phyloP scores from a whole-genome alignment of 1,140 invertebrate species.

The Drosophila pachea region DNA sequence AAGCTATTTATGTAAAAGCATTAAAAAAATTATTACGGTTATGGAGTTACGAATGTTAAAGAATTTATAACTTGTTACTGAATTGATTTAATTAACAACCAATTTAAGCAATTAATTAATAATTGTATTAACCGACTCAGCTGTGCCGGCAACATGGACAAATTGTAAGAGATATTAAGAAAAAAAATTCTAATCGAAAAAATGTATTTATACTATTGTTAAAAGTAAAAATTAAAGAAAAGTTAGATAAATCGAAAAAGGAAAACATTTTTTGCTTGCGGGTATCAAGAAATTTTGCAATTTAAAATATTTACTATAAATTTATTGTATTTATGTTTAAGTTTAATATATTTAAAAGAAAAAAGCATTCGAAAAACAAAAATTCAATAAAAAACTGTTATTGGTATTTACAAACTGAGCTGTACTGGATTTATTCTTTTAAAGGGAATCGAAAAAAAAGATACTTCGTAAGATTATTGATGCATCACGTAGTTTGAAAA shows the following conservation, averaged over 20 bases:
- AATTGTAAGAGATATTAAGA: conserved; percentile 23
- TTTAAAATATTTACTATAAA: conserved; percentile 66
- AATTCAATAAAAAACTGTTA: conserved; percentile 20
- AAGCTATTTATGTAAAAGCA: conserved; percentile 4
- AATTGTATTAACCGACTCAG: conserved; percentile 14
- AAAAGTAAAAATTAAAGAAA: conserved; percentile 6
- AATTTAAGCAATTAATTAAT: conserved; percentile 5
- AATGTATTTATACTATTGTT: conserved; percentile 31
- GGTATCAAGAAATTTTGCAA: conserved; percentile 59
- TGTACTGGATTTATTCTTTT: background rate
- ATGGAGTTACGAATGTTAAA: conserved; percentile 24
- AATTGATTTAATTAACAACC: conserved; percentile 29
- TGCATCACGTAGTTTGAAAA: too few relatives aligned
- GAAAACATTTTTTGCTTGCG: conserved; percentile 60
- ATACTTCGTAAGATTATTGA: background rate
- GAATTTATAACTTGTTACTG: conserved; percentile 30
- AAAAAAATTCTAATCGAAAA: conserved; percentile 14
- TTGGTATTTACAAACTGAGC: conserved; percentile 13
- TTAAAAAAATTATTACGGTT: conserved; percentile 5
- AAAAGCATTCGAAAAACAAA: conserved; percentile 22
- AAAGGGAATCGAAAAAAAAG: background rate
- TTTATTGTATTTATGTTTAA: conserved; percentile 58
- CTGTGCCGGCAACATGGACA: conserved; percentile 48
- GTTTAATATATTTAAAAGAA: conserved; percentile 49
- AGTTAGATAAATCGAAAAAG: conserved; percentile 14